Evolutionary conservation across 1,140 invertebrate species (phyloP), one percentile per base, ranked within the genome.

Genomic region (Megathymus violae): DNA sequence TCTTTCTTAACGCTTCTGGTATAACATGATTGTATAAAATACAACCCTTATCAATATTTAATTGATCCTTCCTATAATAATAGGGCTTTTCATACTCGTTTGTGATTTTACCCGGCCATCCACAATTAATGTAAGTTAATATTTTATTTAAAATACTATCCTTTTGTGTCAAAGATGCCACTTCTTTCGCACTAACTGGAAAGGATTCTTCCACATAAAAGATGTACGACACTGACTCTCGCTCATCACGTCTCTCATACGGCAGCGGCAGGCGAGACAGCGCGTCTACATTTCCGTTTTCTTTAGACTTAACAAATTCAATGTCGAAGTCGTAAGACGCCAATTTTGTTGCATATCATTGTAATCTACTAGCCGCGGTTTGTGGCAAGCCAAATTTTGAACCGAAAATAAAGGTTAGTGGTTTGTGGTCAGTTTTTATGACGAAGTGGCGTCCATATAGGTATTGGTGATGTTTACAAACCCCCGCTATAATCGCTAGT

Each of bases 391-490:
- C 66, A 7, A 27, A 15, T 19, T 80, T 79, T 0, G 59, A 19
- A 4, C 67, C 69, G 11, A 77, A 75, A 31, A 78, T 72, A 40
- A 41, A 59, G 10, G 25, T 50, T 1, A 76, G 40, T 0, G 92
- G 91, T 48, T 91, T 80, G 62, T 93, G 89, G 68, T 94, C 93
- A 0, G 87, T 93, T 9, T 78, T 62, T 3, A 93, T 56, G 1
- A 63, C 88, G 60, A 93, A 92, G 15, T 86, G 51, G 4, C 88
- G 59, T 10, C 92, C 93, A 73, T 85, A 92, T 0, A 94, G 17
- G 58, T 91, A 94, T 40, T 93, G 67, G 52, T 93, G 86, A 72
- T 93, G 93, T 63, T 91, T 91, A 51, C 79, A 66, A 1, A 91
- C 62, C 3, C 82, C 89, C 69, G 79, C 91, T 16, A 93, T 65